Evolutionary conservation across 92 coral and sea anemone genomes (phyloP), one percentile per base, ranked within the genome.

Genomic region (Palythoa grandis): DNA sequence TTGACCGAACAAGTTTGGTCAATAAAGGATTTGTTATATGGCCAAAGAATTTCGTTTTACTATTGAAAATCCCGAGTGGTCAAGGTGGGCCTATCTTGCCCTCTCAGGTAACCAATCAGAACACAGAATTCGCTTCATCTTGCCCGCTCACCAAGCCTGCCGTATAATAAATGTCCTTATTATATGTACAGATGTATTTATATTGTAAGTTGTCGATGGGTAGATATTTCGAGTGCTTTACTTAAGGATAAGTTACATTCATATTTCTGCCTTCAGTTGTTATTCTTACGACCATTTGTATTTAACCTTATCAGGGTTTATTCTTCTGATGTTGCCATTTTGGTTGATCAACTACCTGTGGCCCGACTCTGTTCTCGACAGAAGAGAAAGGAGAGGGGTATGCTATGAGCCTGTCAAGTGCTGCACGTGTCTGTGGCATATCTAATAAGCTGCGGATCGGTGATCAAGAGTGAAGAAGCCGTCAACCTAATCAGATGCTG

Each of bases 371-470:
- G 98, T 96, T 23, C 91, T 96, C 69, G 94, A 93, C 90, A 88
- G 98, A 63, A 90, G 94, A 40, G 98, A 96, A 54, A 76, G 98
- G 24, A 87, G 98, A 56, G 98, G 98, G 29, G 87, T 94, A 15
- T 96, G 98, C 65, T 96, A 96, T 74, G 98, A 96, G 57, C 98
- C 98, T 5, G 98, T 96, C 47, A 96, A 96, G 87, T 96, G 98
- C 74, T 96, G 98, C 72, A 96, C 98, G 1, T 96, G 98, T 75
- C 84, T 96, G 72, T 96, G 98, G 98, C 98, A 96, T 85, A 93
- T 96, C 75, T 96, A 91, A 60, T 17, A 63, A 9, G 69, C 11
- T 63, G 25, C 11, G 8, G 24, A 19, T 22, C 35, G 3, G 16
- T 56, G 61, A 56, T 19, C 24, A 23, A 63, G 22, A 5, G 0